Evolutionary conservation across 1,140 invertebrate genomes (phyloP).

Genomic region (Cylas formicarius): DNA sequence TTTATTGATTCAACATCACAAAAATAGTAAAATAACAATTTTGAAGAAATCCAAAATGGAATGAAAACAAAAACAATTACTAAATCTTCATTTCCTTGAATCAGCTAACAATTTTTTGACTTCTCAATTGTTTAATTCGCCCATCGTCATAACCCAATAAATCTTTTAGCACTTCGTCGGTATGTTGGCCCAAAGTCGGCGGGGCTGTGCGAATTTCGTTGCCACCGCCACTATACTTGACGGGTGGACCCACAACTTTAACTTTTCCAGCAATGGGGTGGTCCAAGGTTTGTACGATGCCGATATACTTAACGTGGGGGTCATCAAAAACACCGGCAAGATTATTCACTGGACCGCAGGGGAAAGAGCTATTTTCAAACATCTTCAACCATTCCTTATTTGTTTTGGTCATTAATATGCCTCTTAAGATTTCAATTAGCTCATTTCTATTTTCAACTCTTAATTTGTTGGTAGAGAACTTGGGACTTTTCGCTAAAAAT

Average conservation of each 20-base stretch:
- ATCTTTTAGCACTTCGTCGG: slow-evolving; percentile 62
- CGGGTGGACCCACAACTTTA: slow-evolving; percentile 80
- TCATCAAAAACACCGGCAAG: slow-evolving; percentile 82
- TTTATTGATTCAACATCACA: too few relatives aligned
- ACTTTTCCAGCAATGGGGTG: slow-evolving; percentile 65
- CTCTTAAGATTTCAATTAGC: slow-evolving; percentile 56
- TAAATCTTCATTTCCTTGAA: neutral
- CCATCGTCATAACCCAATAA: slow-evolving; percentile 61
- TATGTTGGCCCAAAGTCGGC: slow-evolving; percentile 83
- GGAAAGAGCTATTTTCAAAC: slow-evolving; percentile 70
- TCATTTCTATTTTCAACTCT: slow-evolving; percentile 71
- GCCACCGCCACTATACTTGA: slow-evolving; percentile 65
- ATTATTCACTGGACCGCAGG: slow-evolving; percentile 84
- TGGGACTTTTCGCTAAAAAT: slow-evolving; percentile 54
- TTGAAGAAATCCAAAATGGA: neutral
- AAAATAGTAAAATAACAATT: neutral
- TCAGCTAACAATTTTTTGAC: slow-evolving; percentile 45
- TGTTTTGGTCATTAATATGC: slow-evolving; percentile 58
- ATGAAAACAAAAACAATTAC: neutral
- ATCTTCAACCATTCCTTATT: slow-evolving; percentile 69
- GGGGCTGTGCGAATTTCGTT: slow-evolving; percentile 69
- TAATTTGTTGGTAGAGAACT: slow-evolving; percentile 63
- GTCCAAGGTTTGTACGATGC: slow-evolving; percentile 67
- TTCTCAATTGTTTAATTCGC: slow-evolving; percentile 52
- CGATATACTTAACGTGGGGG: slow-evolving; percentile 70